phyloP scores from a whole-genome alignment of 2,888 invertebrate species.

The Bruchidius siliquastri region DNA sequence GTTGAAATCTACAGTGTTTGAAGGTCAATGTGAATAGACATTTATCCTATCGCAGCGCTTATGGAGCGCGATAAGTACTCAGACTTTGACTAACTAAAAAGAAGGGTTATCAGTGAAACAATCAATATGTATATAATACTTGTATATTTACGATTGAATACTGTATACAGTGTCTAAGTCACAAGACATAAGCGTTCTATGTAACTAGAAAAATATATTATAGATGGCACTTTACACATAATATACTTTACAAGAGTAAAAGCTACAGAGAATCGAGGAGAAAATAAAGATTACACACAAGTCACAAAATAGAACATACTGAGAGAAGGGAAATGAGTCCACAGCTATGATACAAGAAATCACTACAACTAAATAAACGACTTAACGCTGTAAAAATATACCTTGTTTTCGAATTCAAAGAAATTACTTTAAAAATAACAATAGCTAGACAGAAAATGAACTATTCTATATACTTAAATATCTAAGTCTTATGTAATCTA shows the following conservation, averaged over 20 bases:
- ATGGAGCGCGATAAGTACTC: too few relatives aligned
- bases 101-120: background rate
- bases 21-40: too few relatives aligned
- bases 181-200: slow-evolving; percentile 50
- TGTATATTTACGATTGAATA: slow-evolving; percentile 49
- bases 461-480: slow-evolving; percentile 13
- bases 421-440: slow-evolving; percentile 14
- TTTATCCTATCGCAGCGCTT: too few relatives aligned
- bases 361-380: slow-evolving; percentile 20
- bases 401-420: slow-evolving; percentile 4
- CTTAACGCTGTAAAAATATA: slow-evolving; percentile 11
- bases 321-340: slow-evolving; percentile 17
- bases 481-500: slow-evolving; percentile 29
- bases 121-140: slow-evolving; percentile 39
- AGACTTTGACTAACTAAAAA: too few relatives aligned
- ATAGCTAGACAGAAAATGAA: slow-evolving; percentile 27
- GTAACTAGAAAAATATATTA: slow-evolving; percentile 50
- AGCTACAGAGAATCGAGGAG: slow-evolving; percentile 9
- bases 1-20: too few relatives aligned
- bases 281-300: slow-evolving; percentile 6
- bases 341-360: slow-evolving; percentile 19
- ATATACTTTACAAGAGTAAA: slow-evolving; percentile 35
- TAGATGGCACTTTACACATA: slow-evolving; percentile 50
- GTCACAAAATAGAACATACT: slow-evolving; percentile 19
- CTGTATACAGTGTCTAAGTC: slow-evolving; percentile 50